Base-by-base conservation (phyloP, 2,888 invertebrate genomes). In the Gisinianus flammeolus region DNA sequence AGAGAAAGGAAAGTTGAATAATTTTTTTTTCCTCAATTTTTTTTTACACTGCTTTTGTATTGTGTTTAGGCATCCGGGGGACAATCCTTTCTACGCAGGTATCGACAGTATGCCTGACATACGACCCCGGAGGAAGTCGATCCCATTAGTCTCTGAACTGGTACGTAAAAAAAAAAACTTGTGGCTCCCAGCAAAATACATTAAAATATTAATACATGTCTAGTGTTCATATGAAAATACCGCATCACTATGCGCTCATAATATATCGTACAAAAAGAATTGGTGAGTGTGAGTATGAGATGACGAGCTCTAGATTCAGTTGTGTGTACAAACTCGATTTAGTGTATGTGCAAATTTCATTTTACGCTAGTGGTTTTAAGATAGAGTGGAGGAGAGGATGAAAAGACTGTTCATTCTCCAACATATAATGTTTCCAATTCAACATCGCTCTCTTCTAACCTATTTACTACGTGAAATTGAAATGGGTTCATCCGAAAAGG, bases 51-150 rank as follows among this genome's bases (percentile, higher is more conserved):
- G 8, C 30, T 74, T 44, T 74, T 33, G 33, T 30, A 28, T 74
- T 66, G n/a, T n/a, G n/a, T 79, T 8, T 69, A 93, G 93, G 85
- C 95, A 95, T 87, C 94, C 96, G 26, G 94, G 95, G 85, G 96
- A 97, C 89, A 98, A 98, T 89, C 96, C 98, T 12, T 99, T 99
- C 91, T 99, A 98, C 91, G 97, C 97, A 88, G 97, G 96, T 88
- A 99, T 99, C 89, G 98, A 99, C 91, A 98, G 98, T 87, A 98
- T 97, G 96, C 98, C 99, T 72, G 98, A 98, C 88, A 98, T 99
- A 88, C 92, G 97, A 86, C 97, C 76, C 76, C 91, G 97, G 86
- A 91, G 97, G 87, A 98, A 98, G 89, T 97, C 97, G 74, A 97
- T 98, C 87, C 97, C 98, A 44, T 91, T 98, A 86, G 98, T 99